These are phyloP conservation scores for Grapholita molesta DNA, from an alignment of 1,140 invertebrate species.

Conservation along the genomic window DNA sequence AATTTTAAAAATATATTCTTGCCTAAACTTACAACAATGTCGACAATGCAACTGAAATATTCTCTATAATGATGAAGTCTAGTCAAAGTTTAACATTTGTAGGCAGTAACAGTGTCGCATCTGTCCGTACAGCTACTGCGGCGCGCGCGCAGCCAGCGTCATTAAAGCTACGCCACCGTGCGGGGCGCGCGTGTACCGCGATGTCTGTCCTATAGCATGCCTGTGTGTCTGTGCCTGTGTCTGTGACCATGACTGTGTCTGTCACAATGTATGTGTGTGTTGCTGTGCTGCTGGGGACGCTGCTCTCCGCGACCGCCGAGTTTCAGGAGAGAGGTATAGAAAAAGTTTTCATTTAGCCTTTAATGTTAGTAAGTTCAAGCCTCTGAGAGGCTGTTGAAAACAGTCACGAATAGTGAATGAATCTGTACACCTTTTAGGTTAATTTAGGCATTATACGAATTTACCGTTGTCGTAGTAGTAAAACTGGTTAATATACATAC, in stretches of 20 bases:
- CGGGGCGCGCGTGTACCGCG: constrained; percentile 37
- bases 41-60: not conserved
- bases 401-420: not conserved
- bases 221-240: constrained; percentile 44
- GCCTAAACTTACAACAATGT: not conserved
- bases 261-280: too few species aligned
- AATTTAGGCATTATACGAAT: not conserved
- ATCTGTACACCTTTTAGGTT: not conserved
- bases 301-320: constrained; percentile 33
- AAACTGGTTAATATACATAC: not conserved
- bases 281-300: constrained; percentile 31
- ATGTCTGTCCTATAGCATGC: constrained; percentile 48
- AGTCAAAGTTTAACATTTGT: not conserved
- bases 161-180: constrained; percentile 52
- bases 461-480: not conserved
- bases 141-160: constrained; percentile 26
- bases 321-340: constrained; percentile 63
- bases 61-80: too few species aligned
- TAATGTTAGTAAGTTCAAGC: not conserved
- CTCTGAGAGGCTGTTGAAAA: not conserved
- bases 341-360: constrained; percentile 13
- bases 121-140: not conserved
- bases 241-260: constrained; percentile 49
- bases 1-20: not conserved
- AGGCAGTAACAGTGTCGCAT: not conserved